Conservation (phyloP, 1,140 invertebrate genomes). For the Pseudomyrmex concolor region DNA sequence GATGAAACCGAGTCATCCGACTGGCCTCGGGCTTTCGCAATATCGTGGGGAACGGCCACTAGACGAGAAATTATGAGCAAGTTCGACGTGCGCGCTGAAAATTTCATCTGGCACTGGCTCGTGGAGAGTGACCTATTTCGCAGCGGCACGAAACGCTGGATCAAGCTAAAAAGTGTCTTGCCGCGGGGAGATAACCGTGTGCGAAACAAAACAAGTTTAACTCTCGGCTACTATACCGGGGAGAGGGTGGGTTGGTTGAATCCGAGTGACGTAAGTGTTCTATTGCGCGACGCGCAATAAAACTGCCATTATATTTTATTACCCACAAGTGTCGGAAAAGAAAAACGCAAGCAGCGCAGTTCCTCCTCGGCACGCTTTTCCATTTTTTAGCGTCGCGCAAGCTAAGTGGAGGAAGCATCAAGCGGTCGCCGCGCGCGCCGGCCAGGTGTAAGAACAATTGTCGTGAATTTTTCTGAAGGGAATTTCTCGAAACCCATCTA, state of each 20-base stretch:
- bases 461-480: constrained; percentile 19
- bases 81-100: constrained; percentile 48
- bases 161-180: constrained; percentile 49
- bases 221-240: constrained; percentile 18
- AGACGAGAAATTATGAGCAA: constrained; percentile 35
- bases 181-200: constrained; percentile 26
- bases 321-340: neutral
- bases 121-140: constrained; percentile 46
- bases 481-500: constrained; percentile 14
- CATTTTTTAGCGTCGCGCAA: constrained; percentile 34
- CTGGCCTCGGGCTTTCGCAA: neutral
- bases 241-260: neutral
- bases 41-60: constrained; percentile 6
- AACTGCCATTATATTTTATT: constrained; percentile 58
- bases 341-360: neutral
- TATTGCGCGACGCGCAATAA: constrained; percentile 42
- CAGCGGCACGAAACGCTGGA: constrained; percentile 35
- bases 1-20: neutral
- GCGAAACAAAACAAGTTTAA: constrained; percentile 55
- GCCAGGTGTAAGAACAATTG: too few species aligned
- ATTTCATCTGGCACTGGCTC: constrained; percentile 41
- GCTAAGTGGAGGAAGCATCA: neutral
- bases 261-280: constrained; percentile 56
- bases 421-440: too few species aligned
- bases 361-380: constrained; percentile 13